Percentiles rank a stretch among this genome's conserved stretches.
These are phyloP conservation scores for Aphidoletes aphidimyza DNA, from an alignment of 2,888 invertebrate genomes.

Conservation along the genomic window DNA sequence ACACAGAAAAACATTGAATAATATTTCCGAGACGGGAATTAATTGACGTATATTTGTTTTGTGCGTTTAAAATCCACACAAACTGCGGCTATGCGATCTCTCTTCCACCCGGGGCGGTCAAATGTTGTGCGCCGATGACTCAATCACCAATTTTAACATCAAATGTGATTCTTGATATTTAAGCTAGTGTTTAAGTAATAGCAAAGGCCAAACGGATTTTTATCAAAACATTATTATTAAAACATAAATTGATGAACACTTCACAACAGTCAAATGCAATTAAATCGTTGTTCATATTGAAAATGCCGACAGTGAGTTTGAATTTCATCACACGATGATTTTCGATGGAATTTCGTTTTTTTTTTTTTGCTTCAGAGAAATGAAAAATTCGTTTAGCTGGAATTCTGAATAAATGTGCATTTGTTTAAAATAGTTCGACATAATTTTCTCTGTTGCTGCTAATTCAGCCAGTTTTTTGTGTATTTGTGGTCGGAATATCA, in stretches of 20 bases:
- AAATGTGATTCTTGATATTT: conserved; percentile 27
- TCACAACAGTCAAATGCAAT: background rate
- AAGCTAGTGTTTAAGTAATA: no score
- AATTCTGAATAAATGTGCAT: background rate
- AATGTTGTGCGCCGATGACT: background rate
- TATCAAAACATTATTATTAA: background rate
- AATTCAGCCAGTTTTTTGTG: no score
- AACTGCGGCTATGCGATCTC: no score
- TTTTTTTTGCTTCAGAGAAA: background rate
- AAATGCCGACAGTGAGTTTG: background rate
- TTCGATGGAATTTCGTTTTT: background rate
- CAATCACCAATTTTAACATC: background rate
- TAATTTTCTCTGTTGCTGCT: no score
- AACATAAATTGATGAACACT: background rate
- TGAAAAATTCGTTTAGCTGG: background rate
- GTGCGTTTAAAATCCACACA: background rate
- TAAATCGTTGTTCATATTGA: background rate
- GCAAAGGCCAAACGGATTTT: conserved; percentile 6
- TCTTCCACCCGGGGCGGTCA: no score
- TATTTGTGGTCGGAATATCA: no score
- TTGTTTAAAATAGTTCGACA: background rate
- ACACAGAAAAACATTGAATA: conserved; percentile 8
- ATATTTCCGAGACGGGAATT: background rate
- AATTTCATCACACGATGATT: background rate
- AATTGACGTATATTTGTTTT: background rate